These are phyloP conservation scores for Agrilus cyanescens DNA, from an alignment of 2,888 invertebrate species.

Conservation along the genomic window DNA sequence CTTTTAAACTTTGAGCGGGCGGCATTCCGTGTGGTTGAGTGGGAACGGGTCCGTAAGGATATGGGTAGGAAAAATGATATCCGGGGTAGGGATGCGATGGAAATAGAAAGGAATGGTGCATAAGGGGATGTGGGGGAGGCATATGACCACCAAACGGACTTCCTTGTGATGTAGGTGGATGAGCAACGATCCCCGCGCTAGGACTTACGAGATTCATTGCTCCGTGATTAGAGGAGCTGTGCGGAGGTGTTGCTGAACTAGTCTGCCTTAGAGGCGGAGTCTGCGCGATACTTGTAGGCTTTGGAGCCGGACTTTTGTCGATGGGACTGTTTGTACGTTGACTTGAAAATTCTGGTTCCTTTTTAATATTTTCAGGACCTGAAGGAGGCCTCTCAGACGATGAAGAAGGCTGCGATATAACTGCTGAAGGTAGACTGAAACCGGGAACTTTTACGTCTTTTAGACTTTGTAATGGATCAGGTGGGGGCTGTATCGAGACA, in stretches of 20 bases:
- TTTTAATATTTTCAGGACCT: constrained; percentile 63
- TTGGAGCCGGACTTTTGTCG: constrained; percentile 14
- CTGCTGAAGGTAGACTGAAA: constrained; percentile 39
- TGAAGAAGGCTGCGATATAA: constrained; percentile 8
- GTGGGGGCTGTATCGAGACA: constrained; percentile 16
- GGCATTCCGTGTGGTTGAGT: constrained; percentile 65
- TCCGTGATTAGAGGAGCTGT: constrained; percentile 39
- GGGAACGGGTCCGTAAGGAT: constrained; percentile 60
- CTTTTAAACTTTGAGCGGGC: constrained; percentile 38
- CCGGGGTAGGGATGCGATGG: constrained; percentile 57
- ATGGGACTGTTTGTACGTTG: constrained; percentile 13
- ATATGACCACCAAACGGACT: constrained; percentile 47
- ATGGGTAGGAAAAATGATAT: constrained; percentile 58
- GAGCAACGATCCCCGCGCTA: constrained; percentile 33
- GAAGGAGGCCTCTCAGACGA: constrained; percentile 37
- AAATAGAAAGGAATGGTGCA: constrained; percentile 53
- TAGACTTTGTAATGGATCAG: constrained; percentile 63
- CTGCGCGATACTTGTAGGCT: constrained; percentile 6
- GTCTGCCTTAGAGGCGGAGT: constrained; percentile 33
- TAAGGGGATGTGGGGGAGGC: constrained; percentile 60
- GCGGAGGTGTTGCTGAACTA: constrained; percentile 22
- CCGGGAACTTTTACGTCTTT: constrained; percentile 73
- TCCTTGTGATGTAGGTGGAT: constrained; percentile 56
- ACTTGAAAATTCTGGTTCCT: constrained; percentile 49
- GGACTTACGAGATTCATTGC: constrained; percentile 51